These are phyloP conservation scores for Apistogramma diplotaenia DNA, from an alignment of 2,113 vertebrate genomes.

Conservation along the genomic window DNA sequence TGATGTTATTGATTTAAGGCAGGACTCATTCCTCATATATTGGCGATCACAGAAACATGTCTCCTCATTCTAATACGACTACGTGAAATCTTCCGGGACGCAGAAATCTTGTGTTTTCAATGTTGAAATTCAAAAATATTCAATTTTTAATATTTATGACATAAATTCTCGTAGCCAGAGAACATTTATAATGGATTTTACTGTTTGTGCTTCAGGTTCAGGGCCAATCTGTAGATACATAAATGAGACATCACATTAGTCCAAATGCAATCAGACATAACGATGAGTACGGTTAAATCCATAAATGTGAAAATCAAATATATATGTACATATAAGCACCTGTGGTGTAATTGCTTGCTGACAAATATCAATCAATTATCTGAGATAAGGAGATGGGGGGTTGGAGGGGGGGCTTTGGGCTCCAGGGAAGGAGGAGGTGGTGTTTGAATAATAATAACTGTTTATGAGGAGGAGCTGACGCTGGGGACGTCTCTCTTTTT, in stretches of 20 bases:
- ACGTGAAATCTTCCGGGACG: neutral
- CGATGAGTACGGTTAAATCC: neutral
- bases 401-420: neutral
- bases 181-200: conserved; percentile 3
- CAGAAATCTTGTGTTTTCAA: neutral
- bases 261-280: conserved; percentile 13
- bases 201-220: conserved; percentile 1
- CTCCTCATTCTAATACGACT: neutral
- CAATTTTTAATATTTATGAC: conserved; percentile 46
- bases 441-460: conserved; percentile 45
- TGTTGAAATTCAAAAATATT: conserved; percentile 19
- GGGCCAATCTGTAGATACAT: conserved; percentile 1
- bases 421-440: conserved; percentile 1
- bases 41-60: neutral
- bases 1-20: conserved; percentile 17
- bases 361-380: conserved; percentile 1
- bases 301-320: neutral
- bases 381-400: conserved; percentile 2
- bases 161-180: conserved; percentile 17
- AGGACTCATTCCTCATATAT: neutral
- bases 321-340: neutral
- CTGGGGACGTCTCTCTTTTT: conserved; percentile 17
- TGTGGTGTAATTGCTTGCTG: conserved; percentile 9
- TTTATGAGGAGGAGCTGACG: conserved; percentile 21
- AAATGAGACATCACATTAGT: neutral